Evolutionary conservation across 2,888 invertebrate genomes (phyloP), one percentile per base, ranked within the genome.

Genomic region (Latrodectus elegans): DNA sequence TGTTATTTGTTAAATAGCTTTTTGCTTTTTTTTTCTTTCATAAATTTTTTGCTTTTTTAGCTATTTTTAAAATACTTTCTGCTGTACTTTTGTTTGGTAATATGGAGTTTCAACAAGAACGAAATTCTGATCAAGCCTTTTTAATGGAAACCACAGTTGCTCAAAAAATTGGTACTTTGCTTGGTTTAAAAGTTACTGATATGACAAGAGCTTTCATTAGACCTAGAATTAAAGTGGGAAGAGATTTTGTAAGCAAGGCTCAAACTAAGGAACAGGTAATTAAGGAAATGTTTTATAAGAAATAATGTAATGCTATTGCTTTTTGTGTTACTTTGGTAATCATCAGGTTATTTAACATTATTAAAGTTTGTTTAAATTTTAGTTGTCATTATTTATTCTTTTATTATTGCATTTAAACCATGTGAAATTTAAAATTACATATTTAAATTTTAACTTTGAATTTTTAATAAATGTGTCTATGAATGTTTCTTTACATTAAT

Each of bases 81-180:
- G 96, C 99, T 0, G 97, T 98, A 0, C 95, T 99, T 92, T 94
- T 99, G 86, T 98, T 99, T 92, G 99, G 99, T 51, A 99, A 98
- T 91, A 98, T 99, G 97, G 96, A 98, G 93, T 99, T 99, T 94
- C 97, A 97, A 90, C 98, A 99, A 93, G 99, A 99, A 92, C 95
- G 99, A 91, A 99, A 97, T 93, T 97, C 97, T 2, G 99, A 99
- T 92, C 99, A 99, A 93, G 99, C 99, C 4, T 98, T 98, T 8
- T 93, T 99, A 88, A 99, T 99, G 0, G 99, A 99, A 92, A 99
- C 99, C 92, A 99, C 99, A 1, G 98, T 98, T 1, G 99, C 99
- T 73, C 99, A 99, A 93, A 99, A 99, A 93, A 96, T 99, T 86
- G 99, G 99, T 84, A 99, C 99, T 93, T 93, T 99, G 90, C 94